Evolutionary conservation across 2,113 vertebrate genomes (phyloP), one percentile per base, ranked within the genome.

Genomic region (Morone saxatilis): DNA sequence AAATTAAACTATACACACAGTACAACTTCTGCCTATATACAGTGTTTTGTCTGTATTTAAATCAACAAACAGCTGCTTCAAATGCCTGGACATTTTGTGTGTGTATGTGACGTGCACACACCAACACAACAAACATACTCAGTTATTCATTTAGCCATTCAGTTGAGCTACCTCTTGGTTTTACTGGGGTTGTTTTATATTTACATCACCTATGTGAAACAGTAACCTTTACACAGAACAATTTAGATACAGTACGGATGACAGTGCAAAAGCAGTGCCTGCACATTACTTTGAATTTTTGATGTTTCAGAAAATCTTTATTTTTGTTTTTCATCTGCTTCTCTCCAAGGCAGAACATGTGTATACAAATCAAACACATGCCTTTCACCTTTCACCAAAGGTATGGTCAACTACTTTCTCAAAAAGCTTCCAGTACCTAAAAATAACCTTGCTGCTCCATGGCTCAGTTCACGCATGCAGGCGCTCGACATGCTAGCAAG

Each of bases 81-180:
- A 80, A 86, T 84, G 66, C 78, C 90, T 85, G 92, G 91, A 92
- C 91, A 85, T 92, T 86, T 59, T 78, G 57, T 86, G 83, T 85
- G 83, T 86, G 79, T 13, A 71, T 53, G 2, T 60, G 57, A 67
- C 4, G 20, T 67, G 36, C 66, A 72, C 87, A 83, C 86, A 65
- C 51, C 71, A 53, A 87, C 81, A 87, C 91, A 87, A 88, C 92
- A 87, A 88, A n/a, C 88, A 89, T 76, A 87, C 92, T 92, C 92
- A 94, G 86, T 91, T 88, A 87, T 87, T 89, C 78, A 89, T 91
- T 93, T 92, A 92, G 93, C 91, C 89, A 94, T 94, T 93, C 88
- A 86, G 90, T 95, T 92, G 69, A 94, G 88, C 94, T 94, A 95
- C 94, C 93, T 94, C 94, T 93, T 90, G 74, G 86, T 92, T 91